Evolutionary conservation across 2,797 vertebrate genomes (phyloP).

Genomic region (Kryptolebias ocellatus): DNA sequence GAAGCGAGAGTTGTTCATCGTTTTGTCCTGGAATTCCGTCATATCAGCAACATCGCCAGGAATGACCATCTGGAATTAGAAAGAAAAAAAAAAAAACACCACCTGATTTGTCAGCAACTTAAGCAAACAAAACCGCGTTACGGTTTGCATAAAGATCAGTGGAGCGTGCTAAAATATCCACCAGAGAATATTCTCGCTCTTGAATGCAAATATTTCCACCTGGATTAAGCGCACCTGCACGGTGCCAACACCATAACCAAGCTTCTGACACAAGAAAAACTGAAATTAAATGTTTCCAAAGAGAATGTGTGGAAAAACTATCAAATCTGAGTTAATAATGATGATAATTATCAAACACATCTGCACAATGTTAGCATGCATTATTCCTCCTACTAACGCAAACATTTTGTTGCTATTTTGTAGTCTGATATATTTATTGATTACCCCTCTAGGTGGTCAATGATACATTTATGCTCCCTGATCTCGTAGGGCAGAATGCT

Average conservation of each 20-base stretch:
- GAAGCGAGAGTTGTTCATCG: constrained; percentile 93
- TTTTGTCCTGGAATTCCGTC: constrained; percentile 98
- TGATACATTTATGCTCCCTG: too few species aligned
- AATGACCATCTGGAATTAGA: constrained; percentile 92
- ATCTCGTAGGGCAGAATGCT: too few species aligned
- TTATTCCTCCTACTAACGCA: background rate
- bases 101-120: constrained; percentile 28
- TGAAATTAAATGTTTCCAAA: background rate
- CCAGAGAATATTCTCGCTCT: constrained; percentile 10
- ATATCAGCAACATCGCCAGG: constrained; percentile 95
- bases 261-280: background rate
- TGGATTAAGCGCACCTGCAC: constrained; percentile 26
- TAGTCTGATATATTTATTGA: background rate
- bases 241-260: background rate
- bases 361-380: background rate
- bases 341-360: background rate
- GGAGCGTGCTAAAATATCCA: constrained; percentile 19
- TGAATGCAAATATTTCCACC: constrained; percentile 56
- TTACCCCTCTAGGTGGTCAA: background rate
- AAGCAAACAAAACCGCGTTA: constrained; percentile 37
- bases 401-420: background rate
- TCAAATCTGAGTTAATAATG: background rate
- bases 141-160: constrained; percentile 53
- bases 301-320: background rate
- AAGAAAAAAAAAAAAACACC: constrained; percentile 31